A percentile compares a stretch with the other conserved stretches of the same genome.
Evolutionary conservation across 2,888 invertebrate genomes (phyloP).

Genomic region (Tinea pellionella): DNA sequence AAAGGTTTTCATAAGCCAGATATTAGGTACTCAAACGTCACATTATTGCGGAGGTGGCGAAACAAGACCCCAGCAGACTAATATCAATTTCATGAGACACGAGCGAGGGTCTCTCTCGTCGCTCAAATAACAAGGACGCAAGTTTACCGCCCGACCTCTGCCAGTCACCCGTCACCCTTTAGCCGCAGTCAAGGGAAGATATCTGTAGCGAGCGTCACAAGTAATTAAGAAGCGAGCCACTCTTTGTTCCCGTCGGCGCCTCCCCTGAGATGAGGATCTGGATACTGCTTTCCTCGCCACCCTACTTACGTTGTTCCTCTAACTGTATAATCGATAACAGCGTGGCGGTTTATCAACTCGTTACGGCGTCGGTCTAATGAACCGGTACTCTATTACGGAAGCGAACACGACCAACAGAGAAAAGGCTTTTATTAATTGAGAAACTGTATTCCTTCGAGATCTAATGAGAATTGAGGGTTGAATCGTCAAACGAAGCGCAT

Average conservation of each 20-base stretch:
- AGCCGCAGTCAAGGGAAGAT: conserved; percentile 35
- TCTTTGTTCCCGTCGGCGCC: conserved; percentile 29
- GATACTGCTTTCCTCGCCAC: conserved; percentile 34
- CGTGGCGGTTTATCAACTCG: conserved; percentile 32
- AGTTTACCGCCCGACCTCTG: conserved; percentile 7
- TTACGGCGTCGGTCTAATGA: conserved; percentile 4
- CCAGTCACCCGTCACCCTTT: conserved; percentile 33
- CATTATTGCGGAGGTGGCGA: conserved; percentile 9
- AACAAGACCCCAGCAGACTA: conserved; percentile 12
- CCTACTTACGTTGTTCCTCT: conserved; percentile 53
- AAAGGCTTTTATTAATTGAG: conserved; percentile 3
- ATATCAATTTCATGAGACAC: conserved; percentile 13
- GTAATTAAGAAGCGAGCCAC: conserved; percentile 58
- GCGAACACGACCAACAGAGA: conserved; percentile 2
- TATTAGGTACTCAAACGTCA: conserved; percentile 4
- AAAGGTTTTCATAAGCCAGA: conserved; percentile 1
- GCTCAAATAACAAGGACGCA: conserved; percentile 11
- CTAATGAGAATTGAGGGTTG: conserved; percentile 4
- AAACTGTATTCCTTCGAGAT: conserved; percentile 4
- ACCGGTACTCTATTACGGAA: conserved; percentile 5
- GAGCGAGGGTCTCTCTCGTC: conserved; percentile 11
- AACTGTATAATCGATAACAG: conserved; percentile 61
- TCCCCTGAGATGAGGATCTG: conserved; percentile 29
- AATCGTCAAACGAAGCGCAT: conserved; percentile 26
- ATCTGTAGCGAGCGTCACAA: conserved; percentile 48